A percentile compares a stretch with the other conserved stretches of the same genome.
phyloP scores from a whole-genome alignment of 2,113 vertebrate species.

The Notarius quadriscutis region DNA sequence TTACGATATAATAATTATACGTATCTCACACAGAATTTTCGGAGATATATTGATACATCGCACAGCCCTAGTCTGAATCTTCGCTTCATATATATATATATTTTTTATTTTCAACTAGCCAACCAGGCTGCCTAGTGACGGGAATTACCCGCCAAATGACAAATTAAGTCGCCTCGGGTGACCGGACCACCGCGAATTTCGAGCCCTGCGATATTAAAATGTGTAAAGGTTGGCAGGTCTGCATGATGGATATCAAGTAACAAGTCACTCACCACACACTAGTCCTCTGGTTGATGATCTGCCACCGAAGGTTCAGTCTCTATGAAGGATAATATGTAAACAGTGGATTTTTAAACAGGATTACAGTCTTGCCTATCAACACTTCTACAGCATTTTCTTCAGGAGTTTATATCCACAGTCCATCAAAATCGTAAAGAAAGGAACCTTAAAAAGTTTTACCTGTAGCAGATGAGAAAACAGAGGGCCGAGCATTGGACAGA shows the following conservation, averaged over 20 bases:
- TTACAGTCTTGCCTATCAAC: background rate
- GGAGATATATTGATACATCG: too few relatives aligned
- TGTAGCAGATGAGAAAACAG: conserved; percentile 89
- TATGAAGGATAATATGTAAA: conserved; percentile 61
- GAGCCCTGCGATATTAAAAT: background rate
- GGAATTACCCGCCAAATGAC: too few relatives aligned
- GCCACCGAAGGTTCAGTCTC: conserved; percentile 92
- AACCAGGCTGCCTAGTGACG: too few relatives aligned
- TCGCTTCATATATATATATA: too few relatives aligned
- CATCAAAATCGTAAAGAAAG: background rate
- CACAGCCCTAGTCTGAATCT: too few relatives aligned
- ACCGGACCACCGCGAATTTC: too few relatives aligned
- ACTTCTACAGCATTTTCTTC: background rate
- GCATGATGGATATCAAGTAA: background rate
- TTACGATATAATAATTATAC: too few relatives aligned
- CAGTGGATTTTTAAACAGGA: background rate
- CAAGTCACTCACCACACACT: conserved; percentile 78
- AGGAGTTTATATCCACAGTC: too few relatives aligned
- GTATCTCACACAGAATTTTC: too few relatives aligned
- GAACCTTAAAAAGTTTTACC: conserved; percentile 67
- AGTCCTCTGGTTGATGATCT: conserved; percentile 87
- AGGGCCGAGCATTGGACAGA: conserved; percentile 89
- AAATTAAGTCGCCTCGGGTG: too few relatives aligned
- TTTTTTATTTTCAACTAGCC: too few relatives aligned
- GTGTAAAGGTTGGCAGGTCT: background rate